Percentiles rank a stretch among this genome's conserved stretches.
Conservation (phyloP, 1,140 invertebrate species). For the Drosophila ambigua region DNA sequence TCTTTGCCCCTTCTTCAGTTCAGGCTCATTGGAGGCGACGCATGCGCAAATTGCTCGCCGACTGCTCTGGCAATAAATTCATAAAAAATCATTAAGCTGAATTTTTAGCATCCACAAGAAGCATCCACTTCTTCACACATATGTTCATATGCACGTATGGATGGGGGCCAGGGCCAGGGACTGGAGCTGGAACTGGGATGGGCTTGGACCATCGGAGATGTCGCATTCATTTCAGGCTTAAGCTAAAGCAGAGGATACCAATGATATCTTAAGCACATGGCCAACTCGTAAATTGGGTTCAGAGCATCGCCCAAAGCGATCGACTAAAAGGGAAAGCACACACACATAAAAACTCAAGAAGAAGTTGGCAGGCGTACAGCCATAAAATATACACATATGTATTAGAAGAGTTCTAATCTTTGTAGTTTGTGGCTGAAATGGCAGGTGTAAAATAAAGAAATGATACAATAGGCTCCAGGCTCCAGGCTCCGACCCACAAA, state of each 20-base stretch:
- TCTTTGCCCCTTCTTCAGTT: conserved; percentile 37
- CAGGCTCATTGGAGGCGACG: conserved; percentile 74
- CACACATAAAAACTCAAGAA: conserved; percentile 5
- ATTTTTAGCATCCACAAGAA: conserved; percentile 58
- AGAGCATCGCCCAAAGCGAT: background rate
- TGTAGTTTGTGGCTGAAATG: background rate
- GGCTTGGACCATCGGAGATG: conserved; percentile 39
- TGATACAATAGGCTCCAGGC: no score
- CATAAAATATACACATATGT: conserved; percentile 2
- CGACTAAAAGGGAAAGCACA: background rate
- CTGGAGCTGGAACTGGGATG: conserved; percentile 14
- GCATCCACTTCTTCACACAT: conserved; percentile 51
- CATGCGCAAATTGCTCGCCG: conserved; percentile 76
- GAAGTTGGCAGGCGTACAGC: conserved; percentile 10
- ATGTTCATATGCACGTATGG: conserved; percentile 14
- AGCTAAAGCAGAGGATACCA: conserved; percentile 56
- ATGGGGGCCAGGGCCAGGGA: conserved; percentile 11
- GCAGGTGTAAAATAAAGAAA: no score
- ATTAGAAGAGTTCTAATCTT: conserved; percentile 14
- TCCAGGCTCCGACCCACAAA: no score
- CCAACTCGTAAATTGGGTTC: conserved; percentile 58
- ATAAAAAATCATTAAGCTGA: conserved; percentile 79
- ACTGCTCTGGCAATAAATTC: conserved; percentile 77
- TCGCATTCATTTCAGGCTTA: conserved; percentile 76
- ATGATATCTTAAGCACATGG: conserved; percentile 66